Conservation (phyloP, 2,113 vertebrate genomes). For the Coryphaenoides rupestris region DNA sequence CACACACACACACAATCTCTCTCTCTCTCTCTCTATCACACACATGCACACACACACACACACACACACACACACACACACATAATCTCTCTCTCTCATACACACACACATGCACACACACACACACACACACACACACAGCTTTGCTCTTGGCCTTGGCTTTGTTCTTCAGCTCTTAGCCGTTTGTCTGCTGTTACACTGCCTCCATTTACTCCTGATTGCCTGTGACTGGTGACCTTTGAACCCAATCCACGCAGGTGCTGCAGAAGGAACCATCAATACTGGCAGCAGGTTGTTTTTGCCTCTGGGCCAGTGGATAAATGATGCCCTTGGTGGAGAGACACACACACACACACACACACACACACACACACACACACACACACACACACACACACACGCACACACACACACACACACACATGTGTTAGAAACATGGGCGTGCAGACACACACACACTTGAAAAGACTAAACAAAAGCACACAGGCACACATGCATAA, state of each 20-base stretch:
- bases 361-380: not conserved
- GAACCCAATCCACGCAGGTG: conserved; percentile 72
- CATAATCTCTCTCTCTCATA: conserved; percentile 1
- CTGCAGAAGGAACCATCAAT: conserved; percentile 61
- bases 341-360: conserved; percentile 2
- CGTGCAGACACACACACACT: conserved; percentile 8
- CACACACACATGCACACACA: conserved; percentile 15
- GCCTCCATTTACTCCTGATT: conserved; percentile 76
- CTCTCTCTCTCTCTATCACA: conserved; percentile 1
- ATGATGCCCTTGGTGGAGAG: conserved; percentile 57
- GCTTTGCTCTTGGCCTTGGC: conserved; percentile 48
- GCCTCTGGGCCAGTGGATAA: conserved; percentile 64
- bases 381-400: not conserved
- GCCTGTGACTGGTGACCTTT: conserved; percentile 68
- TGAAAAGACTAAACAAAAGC: not conserved
- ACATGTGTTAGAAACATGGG: too few relatives aligned
- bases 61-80: conserved; percentile 3
- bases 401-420: not conserved
- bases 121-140: conserved; percentile 1
- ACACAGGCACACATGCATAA: too few relatives aligned
- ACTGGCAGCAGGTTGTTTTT: conserved; percentile 71
- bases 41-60: conserved; percentile 32
- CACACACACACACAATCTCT: too few relatives aligned
- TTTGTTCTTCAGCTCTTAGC: conserved; percentile 66
- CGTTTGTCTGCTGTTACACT: conserved; percentile 66